Evolutionary conservation across 2,888 invertebrate species (phyloP), one percentile per base, ranked within the genome.

Genomic region (Drosophila mulleri): DNA sequence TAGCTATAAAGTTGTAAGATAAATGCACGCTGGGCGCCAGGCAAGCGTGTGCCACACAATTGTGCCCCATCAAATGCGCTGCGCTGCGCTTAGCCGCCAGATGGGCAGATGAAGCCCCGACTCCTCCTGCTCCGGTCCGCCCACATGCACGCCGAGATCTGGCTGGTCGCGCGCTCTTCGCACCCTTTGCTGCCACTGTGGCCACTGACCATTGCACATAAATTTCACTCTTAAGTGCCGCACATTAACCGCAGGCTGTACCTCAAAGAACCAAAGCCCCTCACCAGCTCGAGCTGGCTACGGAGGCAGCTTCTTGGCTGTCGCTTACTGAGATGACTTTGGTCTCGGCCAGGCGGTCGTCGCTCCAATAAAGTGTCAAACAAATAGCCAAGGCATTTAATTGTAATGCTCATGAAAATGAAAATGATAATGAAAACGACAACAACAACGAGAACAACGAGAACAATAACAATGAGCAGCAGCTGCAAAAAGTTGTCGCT

Each of bases 351-450:
- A 11, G 29, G 35, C 42, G 11, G 35, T 50, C 35, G 12, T 14
- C 14, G 52, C 66, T 67, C 78, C 87, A 86, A 85, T 85, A 88
- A 85, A 85, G 75, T 88, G 89, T 70, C 89, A 88, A 86, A 85
- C 87, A 88, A 85, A 88, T 76, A 65, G 84, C 68, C 76, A 76
- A 73, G 72, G 60, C 83, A 80, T 82, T 88, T 88, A 80, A 85
- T 88, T 88, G 72, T 78, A 74, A 75, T 70, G 73, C 62, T 63
- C 80, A 86, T 87, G 85, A 78, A 80, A 81, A 72, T 75, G 70
- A 60, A 65, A 69, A 72, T 58, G 59, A 58, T 41, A 77, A 79
- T 64, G 68, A 80, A 62, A 79, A 67, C 58, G 66, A 57, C 29
- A 61, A 47, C 42, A n/a, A 37, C 48, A 62, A 37, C 62, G 45